Evolutionary conservation across 2,888 invertebrate species (phyloP).

Genomic region (Amiota communis): DNA sequence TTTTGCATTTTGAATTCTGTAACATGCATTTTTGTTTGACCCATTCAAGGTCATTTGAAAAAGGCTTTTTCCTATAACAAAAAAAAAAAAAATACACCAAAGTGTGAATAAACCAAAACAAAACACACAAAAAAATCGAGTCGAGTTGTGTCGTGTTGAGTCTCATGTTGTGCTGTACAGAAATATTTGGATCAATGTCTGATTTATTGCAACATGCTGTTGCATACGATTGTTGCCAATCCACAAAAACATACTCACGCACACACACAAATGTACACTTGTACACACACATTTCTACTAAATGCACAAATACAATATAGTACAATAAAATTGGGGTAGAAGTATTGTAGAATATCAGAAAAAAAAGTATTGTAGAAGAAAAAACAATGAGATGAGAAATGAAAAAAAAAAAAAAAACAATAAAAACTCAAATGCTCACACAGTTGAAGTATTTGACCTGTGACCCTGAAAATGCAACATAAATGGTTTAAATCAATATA

Average conservation of each 20-base stretch:
- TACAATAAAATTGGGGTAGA: slow-evolving; percentile 47
- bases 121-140: slow-evolving; percentile 34
- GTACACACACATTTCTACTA: slow-evolving; percentile 2
- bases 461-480: slow-evolving; percentile 48
- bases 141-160: slow-evolving; percentile 42
- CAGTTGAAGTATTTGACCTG: slow-evolving; percentile 1
- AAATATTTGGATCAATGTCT: slow-evolving; percentile 69
- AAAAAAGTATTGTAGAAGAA: background rate
- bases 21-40: slow-evolving; percentile 59
- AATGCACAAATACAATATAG: slow-evolving; percentile 36
- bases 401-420: background rate
- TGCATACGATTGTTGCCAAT: slow-evolving; percentile 65
- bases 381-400: background rate
- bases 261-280: background rate
- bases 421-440: slow-evolving; percentile 22
- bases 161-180: slow-evolving; percentile 31
- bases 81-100: slow-evolving; percentile 24
- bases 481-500: too few species aligned
- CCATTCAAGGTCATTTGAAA: slow-evolving; percentile 62
- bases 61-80: slow-evolving; percentile 33
- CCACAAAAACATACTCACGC: slow-evolving; percentile 43
- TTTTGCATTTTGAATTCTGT: slow-evolving; percentile 31
- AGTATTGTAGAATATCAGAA: background rate
- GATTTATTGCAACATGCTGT: slow-evolving; percentile 66
- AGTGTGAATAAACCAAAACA: slow-evolving; percentile 32